phyloP scores from a whole-genome alignment of 64 coral and sea anemone species.

The Montipora foliosa region DNA sequence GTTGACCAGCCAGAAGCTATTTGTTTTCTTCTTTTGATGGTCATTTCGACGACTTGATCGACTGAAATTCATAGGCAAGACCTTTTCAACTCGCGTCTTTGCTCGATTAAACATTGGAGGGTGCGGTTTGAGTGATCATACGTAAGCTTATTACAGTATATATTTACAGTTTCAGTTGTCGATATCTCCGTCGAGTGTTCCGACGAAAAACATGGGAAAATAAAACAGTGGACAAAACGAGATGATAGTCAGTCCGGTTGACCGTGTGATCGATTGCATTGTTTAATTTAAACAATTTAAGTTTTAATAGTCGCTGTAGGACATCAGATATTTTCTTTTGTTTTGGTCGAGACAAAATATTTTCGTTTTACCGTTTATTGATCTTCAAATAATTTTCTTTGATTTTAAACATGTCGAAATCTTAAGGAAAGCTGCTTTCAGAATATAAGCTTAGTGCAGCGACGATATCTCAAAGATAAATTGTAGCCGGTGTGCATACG shows the following conservation, averaged over 20 bases:
- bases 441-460: no score
- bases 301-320: not conserved
- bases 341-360: not conserved
- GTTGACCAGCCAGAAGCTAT: no score
- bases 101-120: not conserved
- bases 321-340: not conserved
- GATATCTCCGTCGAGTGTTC: not conserved
- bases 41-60: not conserved
- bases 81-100: not conserved
- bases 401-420: not conserved
- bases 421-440: not conserved
- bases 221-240: no score
- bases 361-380: not conserved
- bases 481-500: no score
- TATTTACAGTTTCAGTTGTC: not conserved
- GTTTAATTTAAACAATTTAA: not conserved
- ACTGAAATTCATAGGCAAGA: not conserved
- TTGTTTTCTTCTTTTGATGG: not conserved
- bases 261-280: no score
- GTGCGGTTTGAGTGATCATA: not conserved
- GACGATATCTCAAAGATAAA: no score
- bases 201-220: not conserved
- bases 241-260: no score
- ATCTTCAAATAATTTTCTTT: not conserved
- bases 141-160: not conserved